Evolutionary conservation across 2,797 vertebrate genomes (phyloP), one percentile per base, ranked within the genome.

Genomic region (Columba guinea): DNA sequence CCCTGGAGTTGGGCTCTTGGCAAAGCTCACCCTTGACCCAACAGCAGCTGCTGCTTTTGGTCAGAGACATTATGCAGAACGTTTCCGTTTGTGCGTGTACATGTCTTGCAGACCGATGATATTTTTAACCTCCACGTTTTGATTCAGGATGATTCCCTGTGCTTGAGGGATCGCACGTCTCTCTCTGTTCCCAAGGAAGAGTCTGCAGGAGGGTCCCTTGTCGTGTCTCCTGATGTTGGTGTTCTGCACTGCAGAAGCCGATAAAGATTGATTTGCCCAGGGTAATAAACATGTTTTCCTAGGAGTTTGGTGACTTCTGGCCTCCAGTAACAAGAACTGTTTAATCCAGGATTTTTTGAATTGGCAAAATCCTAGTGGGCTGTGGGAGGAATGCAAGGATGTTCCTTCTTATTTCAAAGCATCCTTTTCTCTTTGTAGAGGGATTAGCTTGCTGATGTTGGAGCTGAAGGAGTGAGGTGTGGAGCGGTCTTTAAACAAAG

Each of bases 21-120:
- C 39, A 39, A 56, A 28, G 44, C 3, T 18, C 13, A 28, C 3
- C 5, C 46, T 7, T 46, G 28, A 44, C 34, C 48, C 52, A 48
- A 4, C 14, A 17, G 23, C 2, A 18, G 19, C 56, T 52, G 24
- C 53, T 74, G 19, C 24, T 62, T 64, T 81, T 49, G 20, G 18
- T 53, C 0, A 0, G 56, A 80, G 52, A 13, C 16, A 1, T 67
- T 11, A 27, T 35, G n/a, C 44, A 44, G 30, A 53, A 11, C 13
- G 3, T 49, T 79, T 73, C 62, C 58, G 9, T 39, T 59, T 8
- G 55, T 35, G 58, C 5, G 7, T n/a, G 22, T 22, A 19, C 1
- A 0, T 10, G 26, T 21, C 27, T 89, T 30, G 14, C 30, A 26
- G 52, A 53, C 58, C 34, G 7, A 34, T 19, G 44, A 8, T 32